Percentiles rank a stretch among this genome's conserved stretches.
Conservation (phyloP, 2,113 vertebrate genomes). For the Nettapus auritus region DNA sequence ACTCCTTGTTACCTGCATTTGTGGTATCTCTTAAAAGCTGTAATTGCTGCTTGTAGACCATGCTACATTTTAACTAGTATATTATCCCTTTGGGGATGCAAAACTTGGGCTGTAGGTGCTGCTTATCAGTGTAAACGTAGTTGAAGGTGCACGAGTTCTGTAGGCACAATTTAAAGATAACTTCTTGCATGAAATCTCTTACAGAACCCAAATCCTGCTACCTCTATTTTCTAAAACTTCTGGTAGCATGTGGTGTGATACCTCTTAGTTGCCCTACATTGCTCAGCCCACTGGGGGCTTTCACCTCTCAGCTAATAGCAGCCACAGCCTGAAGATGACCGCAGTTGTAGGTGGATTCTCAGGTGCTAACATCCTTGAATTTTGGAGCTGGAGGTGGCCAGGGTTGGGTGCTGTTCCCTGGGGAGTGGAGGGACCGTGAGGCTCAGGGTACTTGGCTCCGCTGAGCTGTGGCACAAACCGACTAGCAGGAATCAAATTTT, state of each 20-base stretch:
- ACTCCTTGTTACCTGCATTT: neutral
- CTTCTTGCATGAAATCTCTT: neutral
- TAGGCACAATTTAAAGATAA: neutral
- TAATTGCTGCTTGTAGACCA: neutral
- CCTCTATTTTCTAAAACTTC: neutral
- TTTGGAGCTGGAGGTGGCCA: neutral
- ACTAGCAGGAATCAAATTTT: neutral
- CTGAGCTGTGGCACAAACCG: neutral
- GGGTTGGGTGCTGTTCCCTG: neutral
- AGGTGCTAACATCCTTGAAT: too few relatives aligned
- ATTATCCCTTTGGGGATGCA: neutral
- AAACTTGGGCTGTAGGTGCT: neutral
- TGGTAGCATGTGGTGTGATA: neutral
- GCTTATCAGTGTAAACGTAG: neutral
- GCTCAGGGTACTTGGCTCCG: neutral
- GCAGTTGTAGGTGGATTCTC: neutral
- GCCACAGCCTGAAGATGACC: neutral
- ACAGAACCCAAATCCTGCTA: neutral
- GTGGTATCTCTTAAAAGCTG: neutral
- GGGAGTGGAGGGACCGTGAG: neutral
- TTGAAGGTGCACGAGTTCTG: neutral
- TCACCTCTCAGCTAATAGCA: neutral
- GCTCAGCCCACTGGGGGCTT: neutral
- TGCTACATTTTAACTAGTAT: neutral
- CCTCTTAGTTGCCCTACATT: accelerated